Base-by-base conservation (phyloP, 2,888 invertebrate genomes). In the Neoascia interrupta region DNA sequence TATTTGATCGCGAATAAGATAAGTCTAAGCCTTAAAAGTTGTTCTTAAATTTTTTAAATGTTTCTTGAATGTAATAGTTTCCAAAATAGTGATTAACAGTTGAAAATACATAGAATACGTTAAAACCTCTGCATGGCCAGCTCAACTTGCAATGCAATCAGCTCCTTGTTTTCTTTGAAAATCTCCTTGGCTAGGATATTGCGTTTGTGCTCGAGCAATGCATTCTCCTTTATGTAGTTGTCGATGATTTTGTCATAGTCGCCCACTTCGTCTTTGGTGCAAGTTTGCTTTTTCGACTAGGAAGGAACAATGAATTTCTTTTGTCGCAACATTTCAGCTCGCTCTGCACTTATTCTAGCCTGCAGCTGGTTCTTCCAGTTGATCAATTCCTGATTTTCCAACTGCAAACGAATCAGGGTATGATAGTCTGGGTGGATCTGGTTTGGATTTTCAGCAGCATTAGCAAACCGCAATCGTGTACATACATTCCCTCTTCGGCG, bases 71-170 rank as follows among this genome's bases (percentile, higher is more conserved):
- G 34, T 34, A 37, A 45, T 54, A 34, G 47, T 56, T n/a, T n/a
- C n/a, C n/a, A n/a, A 26, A 66, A 47, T 56, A 66, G 66, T n/a
- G n/a, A 39, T n/a, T n/a, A 34, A 5, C 60, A 74, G 23, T 26
- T 28, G 41, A 37, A 43, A 58, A 18, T 3, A 8, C 10, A 34
- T 8, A 10, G 21, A n/a, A 8, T 0, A 3, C 21, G n/a, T n/a
- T 69, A 73, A 58, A 85, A 86, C 39, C 84, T 81, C 39, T 87
- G 87, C 82, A 88, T 81, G 1, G 84, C 92, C 36, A 93, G 85
- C 83, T 93, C 92, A 54, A 94, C 93, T 84, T 93, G 92, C n/a
- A 94, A 87, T 73, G 93, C 92, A 80, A 94, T 91, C 84, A 93
- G 93, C 15, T 93, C 92, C 49, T 93, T 92, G 82, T 92, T 90